Base-by-base conservation (phyloP, 2,888 invertebrate species). In the Diabrotica balteata region DNA sequence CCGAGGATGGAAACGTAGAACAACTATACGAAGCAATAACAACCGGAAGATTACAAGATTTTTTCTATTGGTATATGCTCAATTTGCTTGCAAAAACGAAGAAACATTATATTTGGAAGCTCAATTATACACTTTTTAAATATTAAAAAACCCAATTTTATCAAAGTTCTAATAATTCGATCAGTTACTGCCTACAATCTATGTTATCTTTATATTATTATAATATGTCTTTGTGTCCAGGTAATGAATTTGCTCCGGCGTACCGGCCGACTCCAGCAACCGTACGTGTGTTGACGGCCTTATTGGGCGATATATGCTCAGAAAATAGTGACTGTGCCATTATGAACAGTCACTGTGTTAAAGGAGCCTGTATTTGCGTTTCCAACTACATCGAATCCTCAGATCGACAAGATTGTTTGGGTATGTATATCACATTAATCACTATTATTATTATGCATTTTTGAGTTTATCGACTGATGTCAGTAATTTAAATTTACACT, bases 291-390 rank as follows among this genome's bases (percentile, higher is more conserved):
- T 89, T 86, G 78, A 87, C 84, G 51, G 91, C 93, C 8, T 85
- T 93, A 68, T 86, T 95, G 22, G 94, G 93, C 8, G 94, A 94
- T 81, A 84, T 93, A 47, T 95, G 95, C 83, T 86, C 88, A 11
- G 89, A 89, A 69, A 87, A 89, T 78, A 85, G 86, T 44, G 90
- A 91, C 79, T 92, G 92, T 81, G 81, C 86, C 32, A 91, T 92
- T 59, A 87, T 89, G 7, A 90, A 92, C 78, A 93, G 93, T 68
- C 87, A 88, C 70, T 95, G 95, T 82, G 86, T 90, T 0, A 86
- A 88, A 62, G 92, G 92, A 0, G 90, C 92, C 9, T 95, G 95
- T 79, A 87, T 89, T 61, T 95, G 95, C 80, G 86, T 88, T 57
- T 87, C 89, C 7, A 91, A 91, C 45, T 89, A 87, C 80, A 85